phyloP scores from a whole-genome alignment of 2,888 invertebrate genomes.

The Cartodere bifasciata region DNA sequence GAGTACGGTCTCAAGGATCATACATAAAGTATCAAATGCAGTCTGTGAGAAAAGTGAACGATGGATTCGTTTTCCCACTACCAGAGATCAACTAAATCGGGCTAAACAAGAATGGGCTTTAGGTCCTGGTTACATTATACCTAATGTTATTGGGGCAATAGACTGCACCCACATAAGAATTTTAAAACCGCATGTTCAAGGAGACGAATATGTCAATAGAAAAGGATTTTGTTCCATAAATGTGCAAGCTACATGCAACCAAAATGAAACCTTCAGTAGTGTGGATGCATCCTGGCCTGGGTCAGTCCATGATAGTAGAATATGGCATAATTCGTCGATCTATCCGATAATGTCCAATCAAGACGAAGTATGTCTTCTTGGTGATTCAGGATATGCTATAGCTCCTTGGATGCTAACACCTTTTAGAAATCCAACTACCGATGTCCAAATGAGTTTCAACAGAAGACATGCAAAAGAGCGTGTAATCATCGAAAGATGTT shows the following conservation, averaged over 20 bases:
- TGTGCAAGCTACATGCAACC: conserved; percentile 15
- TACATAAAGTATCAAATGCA: not conserved
- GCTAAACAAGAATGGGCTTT: no score
- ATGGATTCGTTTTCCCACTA: conserved; percentile 11
- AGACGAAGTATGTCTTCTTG: conserved; percentile 10
- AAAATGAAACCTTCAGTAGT: conserved; percentile 13
- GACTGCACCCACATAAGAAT: conserved; percentile 15
- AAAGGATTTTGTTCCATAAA: conserved; percentile 14
- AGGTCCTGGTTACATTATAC: no score
- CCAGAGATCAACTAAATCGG: no score
- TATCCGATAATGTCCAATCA: no score
- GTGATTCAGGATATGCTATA: conserved; percentile 14
- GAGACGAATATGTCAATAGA: conserved; percentile 16
- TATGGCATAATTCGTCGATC: conserved; percentile 14
- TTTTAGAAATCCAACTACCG: conserved; percentile 13
- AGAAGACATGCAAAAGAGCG: conserved; percentile 12
- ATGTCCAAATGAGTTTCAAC: conserved; percentile 12
- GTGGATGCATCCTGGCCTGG: conserved; percentile 14
- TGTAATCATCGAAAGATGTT: conserved; percentile 16
- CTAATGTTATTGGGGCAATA: conserved; percentile 11
- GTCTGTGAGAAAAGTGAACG: conserved; percentile 1
- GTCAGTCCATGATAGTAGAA: conserved; percentile 14
- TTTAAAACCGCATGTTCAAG: conserved; percentile 11
- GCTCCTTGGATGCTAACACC: conserved; percentile 15
- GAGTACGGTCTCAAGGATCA: conserved; percentile 8